These are phyloP conservation scores for Laspeyria flexula DNA, from an alignment of 2,888 invertebrate species.

Conservation along the genomic window DNA sequence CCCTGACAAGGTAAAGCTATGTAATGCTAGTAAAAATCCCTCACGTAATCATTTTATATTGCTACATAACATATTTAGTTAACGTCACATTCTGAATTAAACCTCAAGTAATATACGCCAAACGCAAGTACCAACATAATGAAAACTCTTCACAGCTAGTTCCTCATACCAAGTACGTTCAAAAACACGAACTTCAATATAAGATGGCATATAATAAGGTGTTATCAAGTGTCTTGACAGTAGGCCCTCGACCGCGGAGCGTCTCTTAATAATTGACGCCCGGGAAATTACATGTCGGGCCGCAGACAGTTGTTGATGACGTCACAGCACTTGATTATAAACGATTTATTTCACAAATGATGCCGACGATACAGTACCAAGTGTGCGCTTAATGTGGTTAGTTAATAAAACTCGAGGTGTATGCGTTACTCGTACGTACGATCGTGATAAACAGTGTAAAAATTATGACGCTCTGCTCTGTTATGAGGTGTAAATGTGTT, in stretches of 20 bases:
- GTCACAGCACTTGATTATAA: constrained; percentile 83
- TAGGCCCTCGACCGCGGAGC: constrained; percentile 70
- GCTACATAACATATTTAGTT: too few species aligned
- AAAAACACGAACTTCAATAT: constrained; percentile 38
- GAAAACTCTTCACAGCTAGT: neutral
- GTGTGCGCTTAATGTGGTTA: constrained; percentile 35
- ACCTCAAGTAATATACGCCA: too few species aligned
- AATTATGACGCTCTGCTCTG: neutral
- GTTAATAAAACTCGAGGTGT: constrained; percentile 35
- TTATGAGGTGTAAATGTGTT: too few species aligned
- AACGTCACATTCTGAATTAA: too few species aligned
- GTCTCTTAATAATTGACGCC: constrained; percentile 81
- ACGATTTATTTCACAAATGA: constrained; percentile 81
- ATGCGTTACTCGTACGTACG: neutral
- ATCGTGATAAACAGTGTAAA: neutral
- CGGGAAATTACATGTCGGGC: constrained; percentile 84
- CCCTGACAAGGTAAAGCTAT: too few species aligned
- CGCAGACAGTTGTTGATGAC: constrained; percentile 85
- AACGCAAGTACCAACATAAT: too few species aligned
- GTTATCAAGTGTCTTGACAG: constrained; percentile 74
- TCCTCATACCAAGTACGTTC: constrained; percentile 16
- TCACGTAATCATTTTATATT: too few species aligned
- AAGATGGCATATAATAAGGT: constrained; percentile 62
- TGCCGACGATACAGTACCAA: constrained; percentile 42
- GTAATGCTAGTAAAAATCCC: too few species aligned